These are phyloP conservation scores for Trisateles emortualis DNA, from an alignment of 2,888 invertebrate species.

Conservation along the genomic window DNA sequence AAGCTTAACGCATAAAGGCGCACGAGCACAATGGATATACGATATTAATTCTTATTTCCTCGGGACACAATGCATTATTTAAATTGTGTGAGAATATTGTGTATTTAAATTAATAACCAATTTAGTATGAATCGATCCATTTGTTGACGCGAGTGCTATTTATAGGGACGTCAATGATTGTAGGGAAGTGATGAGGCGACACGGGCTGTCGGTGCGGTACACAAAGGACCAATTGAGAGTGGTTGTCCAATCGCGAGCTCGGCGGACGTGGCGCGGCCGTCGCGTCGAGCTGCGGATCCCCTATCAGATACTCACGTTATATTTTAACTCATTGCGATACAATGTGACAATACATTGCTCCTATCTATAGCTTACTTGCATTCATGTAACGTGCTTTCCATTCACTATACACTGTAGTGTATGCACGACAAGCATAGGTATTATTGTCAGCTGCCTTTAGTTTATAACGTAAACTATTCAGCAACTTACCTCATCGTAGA, in stretches of 20 bases:
- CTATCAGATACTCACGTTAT: constrained; percentile 24
- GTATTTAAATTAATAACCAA: constrained; percentile 57
- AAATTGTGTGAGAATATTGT: constrained; percentile 49
- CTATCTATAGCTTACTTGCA: constrained; percentile 3
- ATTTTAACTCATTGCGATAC: constrained; percentile 25
- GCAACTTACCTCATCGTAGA: no score
- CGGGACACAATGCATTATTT: constrained; percentile 39
- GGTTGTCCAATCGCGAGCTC: constrained; percentile 62
- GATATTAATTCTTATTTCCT: constrained; percentile 42
- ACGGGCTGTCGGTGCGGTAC: constrained; percentile 45
- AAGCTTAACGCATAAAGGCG: constrained; percentile 26
- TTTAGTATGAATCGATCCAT: constrained; percentile 69
- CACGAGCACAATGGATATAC: constrained; percentile 27
- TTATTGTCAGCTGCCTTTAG: no score
- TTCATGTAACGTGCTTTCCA: neutral
- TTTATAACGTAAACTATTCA: no score
- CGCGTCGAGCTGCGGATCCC: constrained; percentile 31
- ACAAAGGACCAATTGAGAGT: constrained; percentile 78
- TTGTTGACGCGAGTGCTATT: constrained; percentile 65
- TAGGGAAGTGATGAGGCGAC: constrained; percentile 68
- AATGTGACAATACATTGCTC: constrained; percentile 15
- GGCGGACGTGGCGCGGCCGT: constrained; percentile 52
- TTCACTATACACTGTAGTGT: no score
- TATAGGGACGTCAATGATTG: constrained; percentile 63
- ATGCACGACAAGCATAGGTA: no score